Conservation (phyloP, 2,797 vertebrate genomes). For the Siniperca obscura region DNA sequence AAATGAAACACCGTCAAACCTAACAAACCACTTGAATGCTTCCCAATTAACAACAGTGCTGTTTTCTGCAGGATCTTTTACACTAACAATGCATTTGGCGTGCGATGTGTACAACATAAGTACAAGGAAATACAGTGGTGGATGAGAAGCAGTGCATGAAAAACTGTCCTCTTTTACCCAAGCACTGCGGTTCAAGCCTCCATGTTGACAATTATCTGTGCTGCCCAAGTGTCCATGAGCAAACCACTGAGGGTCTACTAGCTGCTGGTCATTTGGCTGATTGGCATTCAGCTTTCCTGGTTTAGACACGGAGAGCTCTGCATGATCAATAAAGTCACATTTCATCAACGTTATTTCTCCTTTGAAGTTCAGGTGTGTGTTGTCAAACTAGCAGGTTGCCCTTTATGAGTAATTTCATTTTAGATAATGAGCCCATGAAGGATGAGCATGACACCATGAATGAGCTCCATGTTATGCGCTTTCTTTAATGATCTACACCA, state of each 20-base stretch:
- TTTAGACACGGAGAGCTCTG: not conserved
- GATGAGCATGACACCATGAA: constrained; percentile 4
- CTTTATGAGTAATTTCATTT: constrained; percentile 13
- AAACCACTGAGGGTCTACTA: not conserved
- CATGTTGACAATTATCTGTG: not conserved
- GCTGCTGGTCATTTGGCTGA: not conserved
- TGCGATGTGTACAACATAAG: not conserved
- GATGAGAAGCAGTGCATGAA: not conserved
- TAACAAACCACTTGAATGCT: too few relatives aligned
- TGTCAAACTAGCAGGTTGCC: not conserved
- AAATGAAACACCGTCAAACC: too few relatives aligned
- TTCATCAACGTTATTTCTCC: constrained; percentile 5
- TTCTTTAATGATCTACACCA: constrained; percentile 26
- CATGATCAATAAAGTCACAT: constrained; percentile 6
- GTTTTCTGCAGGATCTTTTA: not conserved
- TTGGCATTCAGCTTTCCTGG: not conserved
- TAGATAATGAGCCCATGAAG: constrained; percentile 18
- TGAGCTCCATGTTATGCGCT: constrained; percentile 13
- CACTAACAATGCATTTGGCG: not conserved
- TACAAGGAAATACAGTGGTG: not conserved
- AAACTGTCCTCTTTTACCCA: not conserved
- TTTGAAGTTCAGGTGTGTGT: constrained; percentile 5
- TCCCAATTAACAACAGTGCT: too few relatives aligned
- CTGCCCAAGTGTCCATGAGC: not conserved
- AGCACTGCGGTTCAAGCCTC: not conserved